Conservation (phyloP, 2,888 invertebrate species). For the Ophonus ardosiacus region DNA sequence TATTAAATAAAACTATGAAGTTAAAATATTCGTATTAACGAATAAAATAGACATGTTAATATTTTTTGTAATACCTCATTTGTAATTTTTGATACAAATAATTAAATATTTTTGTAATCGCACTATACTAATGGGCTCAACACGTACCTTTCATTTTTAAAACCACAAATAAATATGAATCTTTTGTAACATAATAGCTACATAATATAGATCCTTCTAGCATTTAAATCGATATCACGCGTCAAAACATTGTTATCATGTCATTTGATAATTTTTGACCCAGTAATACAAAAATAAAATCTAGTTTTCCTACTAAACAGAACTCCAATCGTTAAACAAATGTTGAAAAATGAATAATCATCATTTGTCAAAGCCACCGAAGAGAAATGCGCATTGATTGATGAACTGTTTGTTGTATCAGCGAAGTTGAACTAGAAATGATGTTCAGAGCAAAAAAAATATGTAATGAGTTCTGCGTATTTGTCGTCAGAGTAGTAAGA, state of each 20-base stretch:
- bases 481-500: background rate
- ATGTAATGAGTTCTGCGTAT: background rate
- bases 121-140: too few relatives aligned
- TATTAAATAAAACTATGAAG: too few relatives aligned
- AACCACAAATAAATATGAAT: constrained; percentile 2
- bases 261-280: constrained; percentile 29
- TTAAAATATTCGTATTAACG: too few relatives aligned
- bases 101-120: too few relatives aligned
- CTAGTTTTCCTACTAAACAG: constrained; percentile 3
- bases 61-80: too few relatives aligned
- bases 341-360: background rate
- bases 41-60: too few relatives aligned
- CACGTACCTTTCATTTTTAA: background rate
- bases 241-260: constrained; percentile 35
- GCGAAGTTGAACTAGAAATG: background rate
- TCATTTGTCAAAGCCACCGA: background rate
- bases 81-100: too few relatives aligned
- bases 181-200: background rate
- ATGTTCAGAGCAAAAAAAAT: background rate
- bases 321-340: background rate
- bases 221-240: background rate
- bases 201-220: background rate
- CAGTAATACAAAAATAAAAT: constrained; percentile 26
- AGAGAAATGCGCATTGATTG: too few relatives aligned
- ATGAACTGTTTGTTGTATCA: background rate